Evolutionary conservation across 2,113 vertebrate genomes (phyloP), one percentile per base, ranked within the genome.

Genomic region (Aphelocoma coerulescens): DNA sequence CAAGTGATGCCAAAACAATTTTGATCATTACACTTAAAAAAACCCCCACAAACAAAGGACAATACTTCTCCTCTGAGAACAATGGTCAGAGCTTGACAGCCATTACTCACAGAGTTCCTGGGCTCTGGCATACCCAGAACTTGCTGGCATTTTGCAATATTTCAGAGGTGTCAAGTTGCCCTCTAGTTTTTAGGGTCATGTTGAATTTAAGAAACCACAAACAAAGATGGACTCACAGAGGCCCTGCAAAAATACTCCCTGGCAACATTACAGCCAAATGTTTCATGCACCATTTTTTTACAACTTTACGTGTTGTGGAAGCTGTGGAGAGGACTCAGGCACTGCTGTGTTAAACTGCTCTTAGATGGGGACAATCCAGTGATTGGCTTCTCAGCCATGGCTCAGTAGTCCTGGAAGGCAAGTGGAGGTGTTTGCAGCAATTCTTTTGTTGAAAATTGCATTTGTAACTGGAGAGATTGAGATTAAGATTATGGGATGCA

Each of bases 141-240:
- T 67, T 30, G 6, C 21, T 63, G 72, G 84, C 20, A 66, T 80
- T 77, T 85, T 84, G 37, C 17, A 44, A 35, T 77, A 48, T 32
- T 48, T 57, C 52, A 78, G 44, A 72, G 37, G 20, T 6, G 6
- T 68, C 49, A 85, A 75, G 41, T 49, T 94, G 52, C 54, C 46
- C 74, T 79, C 37, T 15, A 30, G 66, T 54, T 95, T 76, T 65
- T 39, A 66, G 44, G 58, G 52, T 81, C 78, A 72, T 41, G 19
- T 73, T 81, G 81, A 85, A 89, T 82, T 89, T 54, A 87, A 87
- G 48, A 95, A 91, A 85, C 62, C 54, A 82, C 48, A 79, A 91
- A 85, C 65, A 75, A 76, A 80, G 67, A 91, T 57, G 27, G 49
- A 75, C 48, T 75, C 65, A 39, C 22, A 75, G 35, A 78, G 15